Base-by-base conservation (phyloP, 2,113 vertebrate genomes). In the Porphyrio hochstetteri region DNA sequence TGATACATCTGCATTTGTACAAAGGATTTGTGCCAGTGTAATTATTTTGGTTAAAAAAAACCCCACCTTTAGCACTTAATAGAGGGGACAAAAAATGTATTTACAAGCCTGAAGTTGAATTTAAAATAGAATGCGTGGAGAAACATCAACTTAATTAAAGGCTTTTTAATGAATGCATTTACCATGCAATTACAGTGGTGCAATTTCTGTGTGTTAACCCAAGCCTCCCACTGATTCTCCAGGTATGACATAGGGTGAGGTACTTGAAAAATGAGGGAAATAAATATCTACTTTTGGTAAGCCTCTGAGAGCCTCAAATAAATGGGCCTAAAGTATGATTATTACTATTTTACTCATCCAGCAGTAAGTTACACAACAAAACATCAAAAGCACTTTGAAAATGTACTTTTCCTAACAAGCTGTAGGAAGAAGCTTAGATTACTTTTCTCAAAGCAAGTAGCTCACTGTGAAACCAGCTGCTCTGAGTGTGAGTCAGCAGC, bases 361-460 rank as follows among this genome's bases (percentile, higher is more conserved):
- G 44, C 72, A 90, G 38, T 84, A 92, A 91, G 64, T 92, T 86
- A 48, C 60, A 71, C 76, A 92, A 92, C 75, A 95, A 94, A 92
- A 77, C 78, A 81, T 85, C 82, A 93, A 86, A 96, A 95, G 48
- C 5, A 2, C 72, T 87, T 85, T 95, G 88, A 86, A 96, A 96
- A 89, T 42, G 38, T 48, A 21, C 31, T 40, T 84, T 92, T 95
- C 52, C 53, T 90, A 91, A 65, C 40, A 88, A 90, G 23, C 67
- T 82, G 53, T 68, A 75, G 83, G 92, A 77, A 55, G 42, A 92
- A 75, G 57, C n/a, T 96, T 95, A 85, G 95, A 93, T 97, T 95
- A 83, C 60, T 92, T 93, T 92, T 86, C 82, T 95, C 76, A 90
- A 81, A 95, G 76, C 83, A 81, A 81, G 86, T 50, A 85, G 40